Conservation (phyloP, 2,888 invertebrate species). For the Dolomedes plantarius region DNA sequence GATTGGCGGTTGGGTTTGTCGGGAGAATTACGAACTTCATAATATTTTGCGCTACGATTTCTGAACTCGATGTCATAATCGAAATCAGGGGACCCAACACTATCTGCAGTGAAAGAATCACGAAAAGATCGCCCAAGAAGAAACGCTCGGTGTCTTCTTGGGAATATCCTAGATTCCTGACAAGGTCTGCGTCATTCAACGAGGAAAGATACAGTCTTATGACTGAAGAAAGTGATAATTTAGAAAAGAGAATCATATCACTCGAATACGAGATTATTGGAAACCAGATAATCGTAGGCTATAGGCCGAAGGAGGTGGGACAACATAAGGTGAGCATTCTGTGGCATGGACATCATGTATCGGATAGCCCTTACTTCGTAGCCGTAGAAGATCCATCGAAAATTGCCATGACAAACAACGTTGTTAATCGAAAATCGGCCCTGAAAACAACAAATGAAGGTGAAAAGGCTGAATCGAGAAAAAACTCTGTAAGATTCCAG, state of each 20-base stretch:
- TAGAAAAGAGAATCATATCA: constrained; percentile 64
- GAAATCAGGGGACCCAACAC: constrained; percentile 76
- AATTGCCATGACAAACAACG: background rate
- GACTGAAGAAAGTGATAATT: background rate
- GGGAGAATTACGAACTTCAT: constrained; percentile 76
- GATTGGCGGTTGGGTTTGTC: constrained; percentile 76
- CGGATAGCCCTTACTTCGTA: constrained; percentile 74
- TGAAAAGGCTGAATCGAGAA: constrained; percentile 5
- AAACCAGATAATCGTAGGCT: constrained; percentile 73
- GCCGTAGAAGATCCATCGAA: constrained; percentile 69
- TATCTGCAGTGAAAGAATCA: constrained; percentile 73
- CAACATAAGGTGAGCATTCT: constrained; percentile 73
- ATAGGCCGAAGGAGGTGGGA: constrained; percentile 73
- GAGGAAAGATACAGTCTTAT: background rate
- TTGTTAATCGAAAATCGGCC: constrained; percentile 6
- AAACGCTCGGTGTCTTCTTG: constrained; percentile 15
- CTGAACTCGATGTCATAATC: constrained; percentile 73
- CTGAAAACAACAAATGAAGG: background rate
- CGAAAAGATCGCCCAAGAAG: constrained; percentile 64
- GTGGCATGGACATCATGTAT: constrained; percentile 73
- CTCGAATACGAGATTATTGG: constrained; percentile 73
- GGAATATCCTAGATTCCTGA: background rate
- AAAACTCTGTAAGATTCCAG: constrained; percentile 24
- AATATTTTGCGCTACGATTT: constrained; percentile 72
- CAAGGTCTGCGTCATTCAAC: constrained; percentile 21